A percentile compares a stretch with the other conserved stretches of the same genome.
Evolutionary conservation across 2,888 invertebrate genomes (phyloP).

Genomic region (Hanleya hanleyi): DNA sequence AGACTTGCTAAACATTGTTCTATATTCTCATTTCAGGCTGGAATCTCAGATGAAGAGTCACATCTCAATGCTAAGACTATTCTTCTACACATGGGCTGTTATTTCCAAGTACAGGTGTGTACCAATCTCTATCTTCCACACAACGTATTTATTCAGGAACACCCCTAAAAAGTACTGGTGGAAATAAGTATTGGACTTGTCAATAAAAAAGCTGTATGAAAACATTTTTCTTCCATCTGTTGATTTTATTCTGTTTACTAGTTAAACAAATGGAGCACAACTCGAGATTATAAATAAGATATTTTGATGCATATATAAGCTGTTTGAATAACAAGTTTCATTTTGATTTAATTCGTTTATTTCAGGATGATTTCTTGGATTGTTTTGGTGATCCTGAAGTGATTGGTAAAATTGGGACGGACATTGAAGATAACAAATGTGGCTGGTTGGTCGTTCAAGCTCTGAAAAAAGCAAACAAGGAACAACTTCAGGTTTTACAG

Average conservation of each 20-base stretch:
- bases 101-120: constrained; percentile 91
- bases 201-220: too few species aligned
- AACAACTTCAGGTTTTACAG: constrained; percentile 61
- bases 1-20: too few species aligned
- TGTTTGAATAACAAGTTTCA: background rate
- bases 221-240: too few species aligned
- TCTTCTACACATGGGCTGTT: constrained; percentile 93
- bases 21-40: too few species aligned
- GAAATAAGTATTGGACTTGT: too few species aligned
- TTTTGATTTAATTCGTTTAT: constrained; percentile 3
- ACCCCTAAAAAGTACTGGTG: too few species aligned
- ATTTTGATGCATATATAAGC: background rate
- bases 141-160: background rate
- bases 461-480: constrained; percentile 72
- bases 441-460: constrained; percentile 95
- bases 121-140: background rate
- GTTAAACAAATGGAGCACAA: too few species aligned
- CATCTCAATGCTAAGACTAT: constrained; percentile 90
- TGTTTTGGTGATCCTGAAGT: constrained; percentile 90
- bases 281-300: too few species aligned
- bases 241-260: too few species aligned
- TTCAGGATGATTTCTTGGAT: constrained; percentile 88
- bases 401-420: constrained; percentile 92
- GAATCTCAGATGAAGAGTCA: constrained; percentile 83
- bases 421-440: constrained; percentile 97